Evolutionary conservation across 37 sponge, comb jelly and placozoan genomes (phyloP), one percentile per base, ranked within the genome.

Genomic region (Geodia barretti): DNA sequence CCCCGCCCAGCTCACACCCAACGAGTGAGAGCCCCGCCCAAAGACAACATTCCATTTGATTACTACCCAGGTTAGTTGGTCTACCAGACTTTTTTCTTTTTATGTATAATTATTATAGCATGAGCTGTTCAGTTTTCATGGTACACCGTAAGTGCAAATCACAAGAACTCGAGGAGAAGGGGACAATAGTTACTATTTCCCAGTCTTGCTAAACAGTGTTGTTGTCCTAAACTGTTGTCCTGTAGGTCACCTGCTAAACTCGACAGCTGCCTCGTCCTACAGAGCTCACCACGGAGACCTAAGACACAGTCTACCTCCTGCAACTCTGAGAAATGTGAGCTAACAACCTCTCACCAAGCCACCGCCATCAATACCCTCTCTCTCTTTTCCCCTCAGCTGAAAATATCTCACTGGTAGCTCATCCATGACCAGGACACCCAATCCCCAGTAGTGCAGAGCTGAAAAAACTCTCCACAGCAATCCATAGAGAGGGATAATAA

Each of bases 351-450:
- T 76, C 32, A 14, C 3, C 62, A 30, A n/a, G 29, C n/a, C n/a
- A n/a, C n/a, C n/a, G n/a, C n/a, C n/a, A n/a, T n/a, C n/a, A n/a
- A n/a, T n/a, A n/a, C n/a, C n/a, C n/a, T n/a, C n/a, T 25, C 3
- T 36, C 32, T 54, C 19, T 74, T 54, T 34, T 66, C 41, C 3
- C 9, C 43, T 19, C 47, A 68, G 71, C 28, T 84, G 58, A 75
- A 84, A 71, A 41, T 28, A 9, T 63, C 78, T 70, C 78, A 85
- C 54, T 85, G 85, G 85, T 3, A 11, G 60, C 78, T 78, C n/a
- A n/a, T n/a, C n/a, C n/a, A n/a, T n/a, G n/a, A n/a, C n/a, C n/a
- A n/a, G n/a, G n/a, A n/a, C n/a, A n/a, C n/a, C n/a, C n/a, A n/a
- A n/a, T n/a, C n/a, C n/a, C n/a, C n/a, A n/a, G n/a, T n/a, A n/a